Percentiles rank a stretch among this genome's conserved stretches.
Evolutionary conservation across 2,888 invertebrate genomes (phyloP).

Genomic region (Chaitophorus viminalis): DNA sequence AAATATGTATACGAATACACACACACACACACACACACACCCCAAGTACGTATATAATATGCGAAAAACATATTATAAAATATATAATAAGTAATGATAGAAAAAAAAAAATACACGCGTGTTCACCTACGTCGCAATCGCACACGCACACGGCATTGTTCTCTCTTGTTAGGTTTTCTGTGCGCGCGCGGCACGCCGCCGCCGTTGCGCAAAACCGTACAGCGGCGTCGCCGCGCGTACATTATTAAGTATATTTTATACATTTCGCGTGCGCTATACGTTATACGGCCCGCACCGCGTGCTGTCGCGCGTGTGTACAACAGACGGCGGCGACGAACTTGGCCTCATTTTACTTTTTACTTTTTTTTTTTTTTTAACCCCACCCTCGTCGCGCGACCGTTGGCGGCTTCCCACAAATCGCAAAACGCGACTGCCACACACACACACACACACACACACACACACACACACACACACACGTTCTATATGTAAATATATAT

Average conservation of each 20-base stretch:
- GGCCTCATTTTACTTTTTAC: constrained; percentile 40
- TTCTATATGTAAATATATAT: too few relatives aligned
- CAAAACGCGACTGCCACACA: background rate
- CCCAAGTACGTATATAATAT: too few relatives aligned
- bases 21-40: too few relatives aligned
- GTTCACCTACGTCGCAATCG: constrained; percentile 35
- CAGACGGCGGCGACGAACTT: constrained; percentile 31
- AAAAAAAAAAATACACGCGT: background rate
- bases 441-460: too few relatives aligned
- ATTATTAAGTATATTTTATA: background rate
- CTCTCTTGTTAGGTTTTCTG: constrained; percentile 21
- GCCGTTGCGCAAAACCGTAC: constrained; percentile 32
- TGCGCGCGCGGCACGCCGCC: background rate
- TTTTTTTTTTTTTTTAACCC: background rate
- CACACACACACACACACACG: too few relatives aligned
- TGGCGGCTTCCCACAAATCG: background rate
- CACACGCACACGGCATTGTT: constrained; percentile 39
- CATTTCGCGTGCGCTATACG: background rate
- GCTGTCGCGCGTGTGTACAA: constrained; percentile 1
- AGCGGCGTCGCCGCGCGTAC: background rate
- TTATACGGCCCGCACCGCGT: background rate
- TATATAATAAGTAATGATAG: background rate
- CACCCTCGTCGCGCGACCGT: background rate
- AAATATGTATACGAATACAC: background rate
- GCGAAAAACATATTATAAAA: background rate